These are phyloP conservation scores for Spatula clypeata DNA, from an alignment of 2,797 vertebrate species.

Conservation along the genomic window DNA sequence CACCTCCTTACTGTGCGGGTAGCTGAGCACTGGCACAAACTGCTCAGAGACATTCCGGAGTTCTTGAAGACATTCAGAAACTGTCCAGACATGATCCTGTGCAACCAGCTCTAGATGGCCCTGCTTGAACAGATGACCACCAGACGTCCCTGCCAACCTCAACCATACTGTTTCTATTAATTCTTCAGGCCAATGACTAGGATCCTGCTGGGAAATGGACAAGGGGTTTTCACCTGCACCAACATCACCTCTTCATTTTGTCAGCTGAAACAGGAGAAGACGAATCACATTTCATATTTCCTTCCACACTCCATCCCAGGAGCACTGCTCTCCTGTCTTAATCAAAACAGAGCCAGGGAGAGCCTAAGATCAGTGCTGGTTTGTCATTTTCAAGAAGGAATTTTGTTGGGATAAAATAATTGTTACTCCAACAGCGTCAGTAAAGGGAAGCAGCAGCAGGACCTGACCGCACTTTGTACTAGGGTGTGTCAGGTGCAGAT, in stretches of 20 bases:
- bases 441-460: not conserved
- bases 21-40: not conserved
- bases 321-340: not conserved
- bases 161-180: not conserved
- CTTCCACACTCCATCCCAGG: fast-evolving
- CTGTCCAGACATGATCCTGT: not conserved
- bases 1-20: not conserved
- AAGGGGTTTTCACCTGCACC: not conserved
- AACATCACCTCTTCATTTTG: not conserved
- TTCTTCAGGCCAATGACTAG: not conserved
- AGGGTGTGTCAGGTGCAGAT: not conserved
- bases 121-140: not conserved
- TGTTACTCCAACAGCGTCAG: not conserved
- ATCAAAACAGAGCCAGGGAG: not conserved
- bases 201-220: not conserved
- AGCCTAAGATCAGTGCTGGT: not conserved
- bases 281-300: not conserved
- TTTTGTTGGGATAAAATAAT: not conserved
- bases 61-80: not conserved
- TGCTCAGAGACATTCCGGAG: not conserved
- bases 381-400: not conserved
- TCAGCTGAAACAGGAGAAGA: not conserved
- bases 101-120: not conserved
- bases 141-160: not conserved
- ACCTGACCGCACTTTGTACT: not conserved